Percentiles rank a stretch among this genome's conserved stretches.
phyloP scores from a whole-genome alignment of 2,113 vertebrate genomes.

The Nansenia antarctica region DNA sequence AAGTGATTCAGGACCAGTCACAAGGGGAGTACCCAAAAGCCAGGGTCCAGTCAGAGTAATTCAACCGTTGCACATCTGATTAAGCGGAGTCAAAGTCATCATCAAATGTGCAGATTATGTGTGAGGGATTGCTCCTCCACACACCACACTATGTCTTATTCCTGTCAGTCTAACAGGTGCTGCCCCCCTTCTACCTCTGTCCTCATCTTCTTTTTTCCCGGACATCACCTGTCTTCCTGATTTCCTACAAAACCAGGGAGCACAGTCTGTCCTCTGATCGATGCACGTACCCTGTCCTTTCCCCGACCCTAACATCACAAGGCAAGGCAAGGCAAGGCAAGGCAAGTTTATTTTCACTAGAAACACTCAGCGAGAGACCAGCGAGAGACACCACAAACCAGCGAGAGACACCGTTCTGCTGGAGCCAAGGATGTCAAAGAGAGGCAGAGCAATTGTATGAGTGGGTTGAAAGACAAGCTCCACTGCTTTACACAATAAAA shows the following conservation, averaged over 20 bases:
- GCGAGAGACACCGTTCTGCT: not conserved
- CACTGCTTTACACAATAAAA: not conserved
- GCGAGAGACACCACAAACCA: no score
- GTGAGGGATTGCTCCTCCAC: not conserved
- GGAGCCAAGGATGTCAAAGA: not conserved
- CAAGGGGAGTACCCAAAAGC: not conserved
- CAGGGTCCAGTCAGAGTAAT: not conserved
- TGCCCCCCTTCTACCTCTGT: not conserved
- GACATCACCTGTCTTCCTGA: not conserved
- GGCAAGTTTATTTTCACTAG: no score
- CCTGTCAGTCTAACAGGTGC: not conserved
- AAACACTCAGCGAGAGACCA: no score
- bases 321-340: no score
- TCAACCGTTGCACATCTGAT: not conserved
- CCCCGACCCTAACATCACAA: not conserved
- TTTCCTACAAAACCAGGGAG: not conserved
- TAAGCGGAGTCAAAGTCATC: not conserved
- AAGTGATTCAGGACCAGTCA: constrained; percentile 4
- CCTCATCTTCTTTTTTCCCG: not conserved
- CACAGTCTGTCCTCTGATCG: not conserved
- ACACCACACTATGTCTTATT: not conserved
- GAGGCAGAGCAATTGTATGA: not conserved
- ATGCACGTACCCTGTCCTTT: not conserved
- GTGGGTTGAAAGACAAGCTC: not conserved
- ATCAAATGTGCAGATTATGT: not conserved